These are phyloP conservation scores for Sebastes alutus DNA, from an alignment of 2,797 vertebrate species.

Conservation along the genomic window DNA sequence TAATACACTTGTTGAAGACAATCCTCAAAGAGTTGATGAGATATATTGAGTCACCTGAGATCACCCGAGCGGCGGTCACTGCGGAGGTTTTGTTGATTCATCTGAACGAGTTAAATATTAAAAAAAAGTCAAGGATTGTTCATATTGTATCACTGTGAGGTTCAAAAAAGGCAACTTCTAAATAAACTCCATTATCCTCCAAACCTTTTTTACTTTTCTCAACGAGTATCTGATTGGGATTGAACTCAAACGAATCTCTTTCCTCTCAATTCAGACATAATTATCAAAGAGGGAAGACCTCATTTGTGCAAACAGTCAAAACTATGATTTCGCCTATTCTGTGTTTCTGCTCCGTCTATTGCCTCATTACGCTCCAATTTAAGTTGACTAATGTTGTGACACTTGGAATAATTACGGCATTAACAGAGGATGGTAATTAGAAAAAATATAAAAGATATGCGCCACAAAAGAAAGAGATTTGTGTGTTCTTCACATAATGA, in stretches of 20 bases:
- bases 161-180: background rate
- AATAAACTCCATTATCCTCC: background rate
- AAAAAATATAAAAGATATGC: conserved; percentile 58
- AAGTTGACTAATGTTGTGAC: conserved; percentile 66
- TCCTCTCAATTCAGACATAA: conserved; percentile 34
- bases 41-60: background rate
- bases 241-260: conserved; percentile 28
- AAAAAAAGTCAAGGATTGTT: background rate
- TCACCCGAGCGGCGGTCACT: background rate
- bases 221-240: background rate
- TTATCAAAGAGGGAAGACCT: conserved; percentile 53
- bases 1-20: conserved; percentile 21
- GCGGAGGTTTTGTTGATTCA: background rate
- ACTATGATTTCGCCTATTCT: conserved; percentile 33
- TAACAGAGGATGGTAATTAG: conserved; percentile 70
- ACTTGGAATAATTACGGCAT: conserved; percentile 71
- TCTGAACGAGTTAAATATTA: background rate
- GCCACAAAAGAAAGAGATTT: conserved; percentile 44
- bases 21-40: background rate
- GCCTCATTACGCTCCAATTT: conserved; percentile 64
- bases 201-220: background rate
- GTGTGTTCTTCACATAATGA: conserved; percentile 55
- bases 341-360: conserved; percentile 28
- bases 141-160: background rate
- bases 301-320: conserved; percentile 63